Evolutionary conservation across 2,888 invertebrate species (phyloP).

Genomic region (Drosophila paranaensis): DNA sequence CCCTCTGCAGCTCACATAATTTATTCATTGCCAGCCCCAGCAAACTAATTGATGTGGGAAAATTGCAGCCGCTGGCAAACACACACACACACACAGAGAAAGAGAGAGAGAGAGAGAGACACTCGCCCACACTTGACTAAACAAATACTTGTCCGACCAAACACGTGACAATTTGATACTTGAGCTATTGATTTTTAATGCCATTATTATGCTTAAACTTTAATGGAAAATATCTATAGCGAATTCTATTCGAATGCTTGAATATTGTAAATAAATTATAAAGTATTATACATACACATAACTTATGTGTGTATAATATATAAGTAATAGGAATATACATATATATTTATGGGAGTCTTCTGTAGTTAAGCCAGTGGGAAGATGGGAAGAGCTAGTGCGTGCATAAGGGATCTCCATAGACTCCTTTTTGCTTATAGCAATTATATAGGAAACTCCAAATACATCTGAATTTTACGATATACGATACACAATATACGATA

Average conservation of each 20-base stretch:
- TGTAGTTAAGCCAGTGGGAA: too few relatives aligned
- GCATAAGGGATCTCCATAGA: too few relatives aligned
- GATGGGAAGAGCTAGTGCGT: too few relatives aligned
- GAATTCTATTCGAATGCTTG: background rate
- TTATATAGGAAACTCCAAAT: too few relatives aligned
- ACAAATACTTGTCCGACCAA: slow-evolving; percentile 45
- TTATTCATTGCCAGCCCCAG: slow-evolving; percentile 81
- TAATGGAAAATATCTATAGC: too few relatives aligned
- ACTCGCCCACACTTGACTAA: slow-evolving; percentile 59
- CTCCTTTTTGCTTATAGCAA: too few relatives aligned
- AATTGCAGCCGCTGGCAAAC: slow-evolving; percentile 62
- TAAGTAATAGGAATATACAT: too few relatives aligned
- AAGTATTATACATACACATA: background rate
- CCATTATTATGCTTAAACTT: background rate
- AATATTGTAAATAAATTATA: background rate
- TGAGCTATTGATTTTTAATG: slow-evolving; percentile 39
- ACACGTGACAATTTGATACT: slow-evolving; percentile 47
- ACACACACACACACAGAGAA: slow-evolving; percentile 1
- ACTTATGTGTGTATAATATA: too few relatives aligned
- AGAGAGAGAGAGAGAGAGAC: background rate
- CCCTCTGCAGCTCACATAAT: slow-evolving; percentile 59
- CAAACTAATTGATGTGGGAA: slow-evolving; percentile 82
- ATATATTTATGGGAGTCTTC: too few relatives aligned
- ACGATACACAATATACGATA: too few relatives aligned
- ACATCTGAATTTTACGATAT: too few relatives aligned